Evolutionary conservation across 2,888 invertebrate genomes (phyloP), one percentile per base, ranked within the genome.

Genomic region (Drosophila lacicola): DNA sequence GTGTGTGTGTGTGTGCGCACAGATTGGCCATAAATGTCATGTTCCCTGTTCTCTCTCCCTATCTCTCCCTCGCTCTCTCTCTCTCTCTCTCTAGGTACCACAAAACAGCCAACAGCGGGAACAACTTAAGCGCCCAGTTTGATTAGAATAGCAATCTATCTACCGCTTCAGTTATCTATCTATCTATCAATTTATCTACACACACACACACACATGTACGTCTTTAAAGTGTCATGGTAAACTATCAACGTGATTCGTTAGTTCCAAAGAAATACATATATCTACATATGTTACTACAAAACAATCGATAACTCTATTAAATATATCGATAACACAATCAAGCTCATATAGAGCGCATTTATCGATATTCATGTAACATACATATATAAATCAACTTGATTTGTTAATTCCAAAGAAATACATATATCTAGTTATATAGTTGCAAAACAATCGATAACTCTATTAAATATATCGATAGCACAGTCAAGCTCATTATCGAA

Each of bases 1-100:
- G 10, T 14, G 45, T 21, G 21, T 21, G 10, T 14, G 14, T 25
- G 37, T 37, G 37, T 41, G 62, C 51, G 21, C 58, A 58, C 72
- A 82, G 88, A 88, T 82, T 82, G 82, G 63, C 85, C 85, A 82
- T 82, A 82, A 82, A 82, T 66, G 74, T 58, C 85, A 84, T 74
- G 74, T 80, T 79, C 56, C 57, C 64, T 54, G 68, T 61, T 44
- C 41, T 47, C 42, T 34, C 25, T 19, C 21, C 37, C 37, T 11
- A 21, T 19, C 11, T 29, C 29, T 25, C 25, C 8, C 29, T 29
- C 36, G 1, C 14, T 34, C 5, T 17, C 51, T 2, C 14, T 17
- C 5, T n/a, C 21, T n/a, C 21, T 3, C 21, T 3, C 13, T 34
- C 5, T 17, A 42, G 53, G 45, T 63, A 42, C 47, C 19, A 47